Evolutionary conservation across 2,888 invertebrate genomes (phyloP).

Genomic region (Macrophya alboannulata): DNA sequence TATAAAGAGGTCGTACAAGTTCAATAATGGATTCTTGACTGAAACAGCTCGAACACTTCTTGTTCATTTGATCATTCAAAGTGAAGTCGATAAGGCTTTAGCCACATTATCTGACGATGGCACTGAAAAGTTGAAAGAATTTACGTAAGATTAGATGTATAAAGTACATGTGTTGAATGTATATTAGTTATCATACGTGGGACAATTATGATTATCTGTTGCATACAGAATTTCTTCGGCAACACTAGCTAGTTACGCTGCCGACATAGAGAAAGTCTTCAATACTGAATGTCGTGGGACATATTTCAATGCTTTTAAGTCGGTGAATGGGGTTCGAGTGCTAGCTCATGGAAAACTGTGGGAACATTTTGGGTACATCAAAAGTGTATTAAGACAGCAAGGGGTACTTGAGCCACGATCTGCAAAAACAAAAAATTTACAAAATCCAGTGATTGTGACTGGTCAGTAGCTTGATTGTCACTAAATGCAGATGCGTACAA

Average conservation of each 20-base stretch:
- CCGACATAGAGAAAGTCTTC: too few species aligned
- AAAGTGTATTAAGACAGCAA: conserved; percentile 52
- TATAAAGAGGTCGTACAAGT: neutral
- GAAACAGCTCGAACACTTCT: neutral
- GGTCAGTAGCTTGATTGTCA: neutral
- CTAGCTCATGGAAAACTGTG: conserved; percentile 52
- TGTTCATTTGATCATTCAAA: neutral
- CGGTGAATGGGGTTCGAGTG: conserved; percentile 30
- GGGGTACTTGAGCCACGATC: conserved; percentile 39
- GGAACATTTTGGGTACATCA: conserved; percentile 55
- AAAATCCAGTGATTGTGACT: neutral
- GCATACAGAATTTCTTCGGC: conserved; percentile 22
- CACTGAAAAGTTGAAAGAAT: too few species aligned
- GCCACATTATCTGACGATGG: conserved; percentile 3
- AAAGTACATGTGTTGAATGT: too few species aligned
- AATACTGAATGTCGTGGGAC: too few species aligned
- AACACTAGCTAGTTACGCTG: neutral
- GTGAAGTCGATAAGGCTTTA: neutral
- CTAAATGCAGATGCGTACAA: neutral
- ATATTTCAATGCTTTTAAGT: conserved; percentile 37
- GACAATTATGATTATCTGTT: too few species aligned
- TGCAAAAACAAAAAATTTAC: neutral
- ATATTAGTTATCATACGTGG: too few species aligned
- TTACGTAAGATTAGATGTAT: too few species aligned
- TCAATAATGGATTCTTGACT: neutral